Evolutionary conservation across 2,888 invertebrate species (phyloP), one percentile per base, ranked within the genome.

Genomic region (Folsomia manolachei): DNA sequence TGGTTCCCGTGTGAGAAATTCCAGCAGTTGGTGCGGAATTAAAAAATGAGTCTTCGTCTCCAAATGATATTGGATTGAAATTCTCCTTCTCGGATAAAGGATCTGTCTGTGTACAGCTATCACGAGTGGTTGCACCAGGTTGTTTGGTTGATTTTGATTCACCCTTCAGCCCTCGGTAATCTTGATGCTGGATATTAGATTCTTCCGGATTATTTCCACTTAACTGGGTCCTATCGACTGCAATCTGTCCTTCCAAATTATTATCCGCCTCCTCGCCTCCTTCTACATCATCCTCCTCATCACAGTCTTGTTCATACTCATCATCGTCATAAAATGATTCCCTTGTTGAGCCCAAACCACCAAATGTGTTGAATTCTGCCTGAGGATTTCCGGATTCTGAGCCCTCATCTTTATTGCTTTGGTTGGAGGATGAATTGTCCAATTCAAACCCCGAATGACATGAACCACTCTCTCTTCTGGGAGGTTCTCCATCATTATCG

Each of bases 401-500:
- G 27, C 60, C 19, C 2, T 27, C 67, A 63, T 56, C 27, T 23
- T 52, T 63, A 63, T 63, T 64, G 56, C 56, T 25, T 26, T 56
- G 53, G 52, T 21, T 62, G 14, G 23, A 63, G 62, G 52, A 71
- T 51, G 51, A 64, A 26, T 39, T 51, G 23, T 69, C 70, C 27
- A 71, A 71, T 27, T 76, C 77, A 11, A 67, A 53, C n/a, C 76
- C 78, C 27, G 72, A 66, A 69, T 72, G 73, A 24, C 72, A 72
- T 27, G 75, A 73, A 23, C 78, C 76, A 68, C 81, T 81, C 21
- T 74, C 78, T 62, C 81, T 27, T 61, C 80, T 52, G 1, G 79
- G 79, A 7, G 79, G 74, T 64, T 79, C 80, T 1, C 81, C 81
- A 60, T 81, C 81, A 52, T 81, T 81, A 62, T 81, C 81, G 70